Evolutionary conservation across 2,797 vertebrate genomes (phyloP).

Genomic region (Propithecus perrieri): DNA sequence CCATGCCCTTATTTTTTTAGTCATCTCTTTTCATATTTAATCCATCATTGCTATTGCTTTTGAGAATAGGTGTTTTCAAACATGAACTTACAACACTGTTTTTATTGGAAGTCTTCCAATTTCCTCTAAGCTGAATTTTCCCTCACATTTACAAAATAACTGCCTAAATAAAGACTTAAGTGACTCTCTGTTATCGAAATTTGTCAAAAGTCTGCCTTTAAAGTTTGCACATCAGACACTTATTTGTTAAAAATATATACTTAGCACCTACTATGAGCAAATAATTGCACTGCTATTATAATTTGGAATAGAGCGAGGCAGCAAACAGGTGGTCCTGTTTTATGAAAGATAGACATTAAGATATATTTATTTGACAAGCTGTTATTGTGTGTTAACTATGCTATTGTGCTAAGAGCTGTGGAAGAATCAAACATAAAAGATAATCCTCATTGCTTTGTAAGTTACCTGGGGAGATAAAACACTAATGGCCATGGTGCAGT

Average conservation of each 20-base stretch:
- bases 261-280: not conserved
- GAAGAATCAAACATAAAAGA: not conserved
- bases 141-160: constrained; percentile 51
- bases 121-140: constrained; percentile 39
- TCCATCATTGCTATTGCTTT: not conserved
- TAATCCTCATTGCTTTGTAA: not conserved
- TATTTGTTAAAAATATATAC: not conserved
- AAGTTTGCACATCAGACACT: not conserved
- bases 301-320: not conserved
- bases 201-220: constrained; percentile 20
- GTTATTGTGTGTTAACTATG: too few species aligned
- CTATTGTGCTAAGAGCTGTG: not conserved
- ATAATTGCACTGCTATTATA: not conserved
- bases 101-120: constrained; percentile 22
- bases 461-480: not conserved
- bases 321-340: not conserved
- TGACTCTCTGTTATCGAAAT: not conserved
- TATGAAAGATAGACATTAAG: not conserved
- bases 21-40: constrained; percentile 31
- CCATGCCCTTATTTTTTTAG: not conserved
- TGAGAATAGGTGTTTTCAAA: constrained; percentile 4
- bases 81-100: not conserved
- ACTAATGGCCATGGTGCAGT: not conserved
- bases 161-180: constrained; percentile 28
- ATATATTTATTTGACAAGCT: not conserved